Percentiles rank a stretch among this genome's conserved stretches.
phyloP scores from a whole-genome alignment of 2,888 invertebrate genomes.

The Dastarcus helophoroides region DNA sequence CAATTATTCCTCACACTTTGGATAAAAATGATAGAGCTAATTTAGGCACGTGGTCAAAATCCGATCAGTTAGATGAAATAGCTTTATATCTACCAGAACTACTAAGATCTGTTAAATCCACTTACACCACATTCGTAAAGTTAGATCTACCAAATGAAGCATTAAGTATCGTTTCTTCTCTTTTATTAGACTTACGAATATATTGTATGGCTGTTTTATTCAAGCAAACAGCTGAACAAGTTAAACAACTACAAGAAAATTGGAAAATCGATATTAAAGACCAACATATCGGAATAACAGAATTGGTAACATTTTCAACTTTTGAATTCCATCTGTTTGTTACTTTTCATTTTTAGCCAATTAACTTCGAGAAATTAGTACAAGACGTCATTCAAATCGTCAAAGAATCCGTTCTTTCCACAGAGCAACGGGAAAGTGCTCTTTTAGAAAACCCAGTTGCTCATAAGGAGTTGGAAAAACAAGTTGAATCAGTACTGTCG shows the following conservation, averaged over 20 bases:
- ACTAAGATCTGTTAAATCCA: constrained; percentile 66
- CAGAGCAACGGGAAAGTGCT: constrained; percentile 53
- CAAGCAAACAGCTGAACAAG: constrained; percentile 70
- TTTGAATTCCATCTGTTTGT: no score
- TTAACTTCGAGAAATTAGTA: constrained; percentile 59
- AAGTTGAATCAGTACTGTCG: constrained; percentile 49
- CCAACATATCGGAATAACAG: constrained; percentile 76
- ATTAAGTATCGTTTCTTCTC: constrained; percentile 68
- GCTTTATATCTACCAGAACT: constrained; percentile 68
- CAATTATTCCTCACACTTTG: constrained; percentile 55
- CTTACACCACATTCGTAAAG: constrained; percentile 69
- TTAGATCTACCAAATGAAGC: constrained; percentile 83
- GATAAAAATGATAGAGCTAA: constrained; percentile 37
- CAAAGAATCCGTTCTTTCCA: constrained; percentile 57
- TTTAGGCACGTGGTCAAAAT: constrained; percentile 42
- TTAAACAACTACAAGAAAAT: constrained; percentile 65
- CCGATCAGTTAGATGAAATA: constrained; percentile 44
- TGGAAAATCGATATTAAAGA: constrained; percentile 73
- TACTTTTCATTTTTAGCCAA: constrained; percentile 45
- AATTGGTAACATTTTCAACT: constrained; percentile 45
- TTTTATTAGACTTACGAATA: constrained; percentile 77
- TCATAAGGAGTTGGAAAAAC: constrained; percentile 38
- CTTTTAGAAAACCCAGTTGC: constrained; percentile 44
- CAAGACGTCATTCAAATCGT: constrained; percentile 59
- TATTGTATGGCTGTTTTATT: constrained; percentile 79